A percentile compares a stretch with the other conserved stretches of the same genome.
phyloP scores from a whole-genome alignment of 2,888 invertebrate genomes.

The Brenthis daphne region DNA sequence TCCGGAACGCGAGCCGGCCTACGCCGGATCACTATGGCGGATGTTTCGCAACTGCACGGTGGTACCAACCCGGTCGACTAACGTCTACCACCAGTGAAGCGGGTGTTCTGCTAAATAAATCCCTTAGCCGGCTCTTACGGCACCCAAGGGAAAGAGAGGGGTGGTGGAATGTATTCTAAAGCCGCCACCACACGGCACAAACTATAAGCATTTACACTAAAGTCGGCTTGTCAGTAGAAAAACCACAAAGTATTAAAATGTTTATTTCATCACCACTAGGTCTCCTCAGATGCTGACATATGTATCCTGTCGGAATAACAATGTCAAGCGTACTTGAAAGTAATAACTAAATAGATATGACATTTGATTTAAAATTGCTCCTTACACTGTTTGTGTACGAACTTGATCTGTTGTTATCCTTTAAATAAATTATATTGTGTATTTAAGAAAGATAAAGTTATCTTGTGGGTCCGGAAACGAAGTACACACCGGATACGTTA shows the following conservation, averaged over 20 bases:
- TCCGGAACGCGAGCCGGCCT: no score
- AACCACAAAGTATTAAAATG: conserved; percentile 54
- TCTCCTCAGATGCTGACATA: conserved; percentile 51
- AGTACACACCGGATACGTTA: conserved; percentile 26
- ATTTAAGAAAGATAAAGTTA: conserved; percentile 35
- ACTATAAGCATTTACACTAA: conserved; percentile 8
- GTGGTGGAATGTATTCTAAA: no score
- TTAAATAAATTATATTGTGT: neutral
- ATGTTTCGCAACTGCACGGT: no score
- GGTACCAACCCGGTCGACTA: no score
- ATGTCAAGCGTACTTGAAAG: conserved; percentile 19
- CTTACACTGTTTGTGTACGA: no score
- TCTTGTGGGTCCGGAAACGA: conserved; percentile 49
- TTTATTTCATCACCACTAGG: conserved; percentile 59
- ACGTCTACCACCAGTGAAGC: no score
- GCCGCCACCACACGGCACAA: no score
- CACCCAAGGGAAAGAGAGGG: no score
- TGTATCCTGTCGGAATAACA: conserved; percentile 52
- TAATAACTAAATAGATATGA: conserved; percentile 3
- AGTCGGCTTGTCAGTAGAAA: neutral
- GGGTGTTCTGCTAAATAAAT: no score
- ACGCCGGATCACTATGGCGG: no score
- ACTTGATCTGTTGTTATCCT: neutral
- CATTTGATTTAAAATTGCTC: neutral
- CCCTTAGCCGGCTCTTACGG: no score